These are phyloP conservation scores for Agonopterix arenella DNA, from an alignment of 2,888 invertebrate genomes.

Conservation along the genomic window DNA sequence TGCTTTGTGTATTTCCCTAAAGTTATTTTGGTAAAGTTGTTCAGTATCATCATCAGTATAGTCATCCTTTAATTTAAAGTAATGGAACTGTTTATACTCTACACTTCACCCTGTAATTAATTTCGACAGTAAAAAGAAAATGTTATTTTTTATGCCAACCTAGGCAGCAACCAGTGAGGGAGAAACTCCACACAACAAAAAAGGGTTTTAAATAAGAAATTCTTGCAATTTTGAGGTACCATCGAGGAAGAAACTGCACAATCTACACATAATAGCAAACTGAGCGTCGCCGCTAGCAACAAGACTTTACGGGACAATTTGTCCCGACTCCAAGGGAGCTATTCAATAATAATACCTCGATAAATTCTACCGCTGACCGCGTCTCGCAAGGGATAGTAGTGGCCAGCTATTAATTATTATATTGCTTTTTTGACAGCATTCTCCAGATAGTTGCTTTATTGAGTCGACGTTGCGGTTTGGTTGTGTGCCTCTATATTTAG, in stretches of 20 bases:
- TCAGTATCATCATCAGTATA: too few species aligned
- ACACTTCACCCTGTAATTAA: too few species aligned
- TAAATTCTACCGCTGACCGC: constrained; percentile 53
- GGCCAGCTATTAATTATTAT: constrained; percentile 58
- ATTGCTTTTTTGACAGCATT: constrained; percentile 54
- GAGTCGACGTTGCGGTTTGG: constrained; percentile 17
- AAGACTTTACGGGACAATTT: constrained; percentile 33
- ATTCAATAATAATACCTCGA: constrained; percentile 62
- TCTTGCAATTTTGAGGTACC: not conserved
- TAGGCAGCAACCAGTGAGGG: too few species aligned
- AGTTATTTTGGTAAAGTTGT: too few species aligned
- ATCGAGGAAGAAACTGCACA: not conserved
- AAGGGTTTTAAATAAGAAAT: too few species aligned
- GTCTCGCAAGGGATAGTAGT: constrained; percentile 24
- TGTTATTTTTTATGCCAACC: too few species aligned
- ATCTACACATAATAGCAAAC: constrained; percentile 8
- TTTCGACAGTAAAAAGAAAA: too few species aligned
- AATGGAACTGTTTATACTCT: too few species aligned
- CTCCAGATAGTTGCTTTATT: constrained; percentile 50
- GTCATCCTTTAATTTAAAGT: too few species aligned
- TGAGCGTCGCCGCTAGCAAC: constrained; percentile 35
- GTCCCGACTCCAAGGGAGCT: constrained; percentile 37
- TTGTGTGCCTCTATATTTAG: not conserved
- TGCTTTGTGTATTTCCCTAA: too few species aligned
- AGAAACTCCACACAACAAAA: too few species aligned